Evolutionary conservation across 2,797 vertebrate species (phyloP), one percentile per base, ranked within the genome.

Genomic region (Myotis myotis): DNA sequence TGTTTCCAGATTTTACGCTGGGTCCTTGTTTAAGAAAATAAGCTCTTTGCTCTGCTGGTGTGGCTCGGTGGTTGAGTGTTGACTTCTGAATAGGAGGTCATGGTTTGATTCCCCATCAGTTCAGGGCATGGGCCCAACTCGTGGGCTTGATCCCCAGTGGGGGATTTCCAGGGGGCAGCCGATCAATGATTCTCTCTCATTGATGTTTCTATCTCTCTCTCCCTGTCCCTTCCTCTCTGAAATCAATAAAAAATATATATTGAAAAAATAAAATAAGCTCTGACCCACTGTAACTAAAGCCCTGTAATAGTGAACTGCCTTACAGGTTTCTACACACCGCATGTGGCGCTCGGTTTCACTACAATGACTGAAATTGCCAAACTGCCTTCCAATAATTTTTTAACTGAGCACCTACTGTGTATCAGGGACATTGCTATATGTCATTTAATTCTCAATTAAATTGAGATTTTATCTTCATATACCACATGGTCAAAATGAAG

Each of bases 381-480:
- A 82, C 8, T 49, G 2, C n/a, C 81, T 78, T 87, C 62, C 82
- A 72, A 53, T 70, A 72, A 82, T 36, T 66, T 51, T 94, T 74
- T 30, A 47, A 55, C 23, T 72, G 47, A 78, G 28, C 8, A 62
- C 19, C 20, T 80, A 78, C 36, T 20, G 10, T 53, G 11, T 70
- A 38, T 49, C 17, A 75, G 30, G 64, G 0, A 78, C 13, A 62
- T 22, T 33, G 51, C 30, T 71, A 1, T 28, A 19, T 66, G 64
- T 89, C 23, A 49, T 62, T 83, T 47, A 91, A 74, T 62, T 68
- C 11, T 90, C 36, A 62, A 36, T 53, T 36, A 55, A 36, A 36
- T 55, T 78, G 49, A 53, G 25, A 62, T 68, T 94, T 92, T 64
- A 81, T 70, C 62, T 95, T 93, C 60, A 38, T 66, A 23, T 15